Evolutionary conservation across 2,113 vertebrate species (phyloP), one percentile per base, ranked within the genome.

Genomic region (Pygoscelis adeliae): DNA sequence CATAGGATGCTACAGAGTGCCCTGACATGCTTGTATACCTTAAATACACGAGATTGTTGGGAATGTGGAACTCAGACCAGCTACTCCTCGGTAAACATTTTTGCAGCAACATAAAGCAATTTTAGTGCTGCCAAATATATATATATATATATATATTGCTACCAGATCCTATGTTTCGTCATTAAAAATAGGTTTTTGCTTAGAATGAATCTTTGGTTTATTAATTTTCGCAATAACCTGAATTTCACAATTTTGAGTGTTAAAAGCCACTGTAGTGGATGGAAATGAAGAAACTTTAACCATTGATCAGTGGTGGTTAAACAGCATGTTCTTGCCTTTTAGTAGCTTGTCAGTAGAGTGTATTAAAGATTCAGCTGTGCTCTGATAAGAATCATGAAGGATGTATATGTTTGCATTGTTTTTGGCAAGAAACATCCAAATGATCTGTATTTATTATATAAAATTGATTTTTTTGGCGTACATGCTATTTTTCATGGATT

Each of bases 361-460:
- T 80, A 78, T 93, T 88, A 96, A 88, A 87, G 94, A 93, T 80
- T 96, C 95, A 96, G 89, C 97, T 96, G 95, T 46, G 32, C 62
- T 96, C 91, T 93, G 97, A 97, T 97, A 97, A 97, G 95, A 83
- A 97, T 97, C 94, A 18, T 59, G 87, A 95, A 93, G 95, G 95
- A 97, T 97, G 96, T 95, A 95, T 94, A 90, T 97, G 79, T 97
- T 97, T 97, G 96, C 97, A 93, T 97, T 97, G 96, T 93, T 96
- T 96, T 93, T 97, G 96, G 96, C 96, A 93, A 97, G 97, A 94
- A 89, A 91, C 91, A 93, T 66, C 76, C 87, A 96, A 84, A 96
- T 94, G 84, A 95, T 93, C 95, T 93, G 89, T 95, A 97, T 95
- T 96, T 96, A 93, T 97, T 81, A 92, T 94, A 95, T 92, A 90